Evolutionary conservation across 2,797 vertebrate species (phyloP), one percentile per base, ranked within the genome.

Genomic region (Sciurus vulgaris): DNA sequence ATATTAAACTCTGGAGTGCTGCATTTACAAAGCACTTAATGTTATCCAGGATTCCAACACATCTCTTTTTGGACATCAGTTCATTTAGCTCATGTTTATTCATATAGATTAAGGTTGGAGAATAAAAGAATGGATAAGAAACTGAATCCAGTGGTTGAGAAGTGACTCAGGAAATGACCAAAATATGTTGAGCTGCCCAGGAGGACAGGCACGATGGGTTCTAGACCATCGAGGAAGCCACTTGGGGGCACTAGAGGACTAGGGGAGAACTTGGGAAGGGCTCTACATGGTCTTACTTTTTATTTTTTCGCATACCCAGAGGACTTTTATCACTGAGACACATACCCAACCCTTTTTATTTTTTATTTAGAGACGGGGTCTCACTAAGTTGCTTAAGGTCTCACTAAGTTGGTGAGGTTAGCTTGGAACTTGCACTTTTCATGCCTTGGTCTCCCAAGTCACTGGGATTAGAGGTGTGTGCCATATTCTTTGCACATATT

Each of bases 241-340:
- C 88, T 56, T 1, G 76, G 65, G 91, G 93, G 79, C 91, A 35
- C 74, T 63, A 89, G 81, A 89, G 73, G 87, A 86, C 76, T 35
- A 35, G 63, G 12, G 86, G n/a, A 96, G 78, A 76, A 24, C 28
- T 11, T 61, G 47, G 86, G 59, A 67, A 95, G 30, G 24, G 13
- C 3, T 5, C 0, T 7, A 3, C 20, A 44, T 61, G 8, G 9
- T 24, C 44, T 76, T 56, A 22, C 3, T 20, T 56, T 54, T 54
- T 54, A 18, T 56, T 18, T 7, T 54, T 20, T 56, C 20, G 49
- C 20, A 56, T 20, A 56, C 20, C 6, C 54, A 56, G 54, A 56
- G 20, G 54, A 20, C 20, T 18, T 56, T 56, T 22, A 56, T 56
- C 54, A 56, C 54, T 56, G 20, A 56, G 54, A 20, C 20, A 56